Evolutionary conservation across 2,113 vertebrate genomes (phyloP).

Genomic region (Amphilophus citrinellus): DNA sequence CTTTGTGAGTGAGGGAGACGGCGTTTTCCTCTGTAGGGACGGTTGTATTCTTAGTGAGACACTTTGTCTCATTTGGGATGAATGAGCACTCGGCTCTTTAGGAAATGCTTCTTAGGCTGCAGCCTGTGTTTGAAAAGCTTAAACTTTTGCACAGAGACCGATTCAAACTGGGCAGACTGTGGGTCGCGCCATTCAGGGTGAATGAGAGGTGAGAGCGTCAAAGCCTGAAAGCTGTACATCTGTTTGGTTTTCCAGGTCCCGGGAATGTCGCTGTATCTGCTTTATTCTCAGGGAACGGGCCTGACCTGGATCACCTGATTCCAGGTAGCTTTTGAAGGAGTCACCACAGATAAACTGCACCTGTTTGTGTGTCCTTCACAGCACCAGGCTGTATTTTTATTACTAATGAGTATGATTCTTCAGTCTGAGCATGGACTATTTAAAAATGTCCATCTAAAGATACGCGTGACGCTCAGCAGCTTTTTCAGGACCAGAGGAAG

Average conservation of each 20-base stretch:
- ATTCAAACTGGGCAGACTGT: no score
- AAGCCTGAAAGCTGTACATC: no score
- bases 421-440: neutral
- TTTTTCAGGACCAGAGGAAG: slow-evolving; percentile 47
- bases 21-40: neutral
- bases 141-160: no score
- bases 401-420: fast-evolving
- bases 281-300: fast-evolving
- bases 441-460: neutral
- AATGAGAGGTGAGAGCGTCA: no score
- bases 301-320: neutral
- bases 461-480: neutral
- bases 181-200: no score
- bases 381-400: neutral
- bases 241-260: no score
- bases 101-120: no score
- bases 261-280: no score
- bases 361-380: neutral
- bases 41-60: neutral
- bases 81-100: fast-evolving
- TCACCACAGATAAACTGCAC: fast-evolving
- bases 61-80: neutral
- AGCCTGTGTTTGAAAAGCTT: neutral
- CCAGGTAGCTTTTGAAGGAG: neutral
- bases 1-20: neutral